Evolutionary conservation across 2,888 invertebrate genomes (phyloP).

Genomic region (Tuberolachnus salignus): DNA sequence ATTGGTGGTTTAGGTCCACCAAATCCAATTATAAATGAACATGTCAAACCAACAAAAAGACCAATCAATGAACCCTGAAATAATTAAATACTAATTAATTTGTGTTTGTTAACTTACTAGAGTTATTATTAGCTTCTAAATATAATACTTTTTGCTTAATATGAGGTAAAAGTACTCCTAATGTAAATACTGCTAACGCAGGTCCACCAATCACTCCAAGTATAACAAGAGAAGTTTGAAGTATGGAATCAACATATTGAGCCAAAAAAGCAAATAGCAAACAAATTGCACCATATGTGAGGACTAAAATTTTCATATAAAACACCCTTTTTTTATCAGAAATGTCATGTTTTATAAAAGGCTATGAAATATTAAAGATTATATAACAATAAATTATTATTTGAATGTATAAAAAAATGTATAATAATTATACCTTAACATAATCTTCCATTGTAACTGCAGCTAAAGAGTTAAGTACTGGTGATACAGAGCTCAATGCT

Average conservation of each 20-base stretch:
- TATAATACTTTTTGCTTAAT: conserved; percentile 69
- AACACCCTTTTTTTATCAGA: conserved; percentile 62
- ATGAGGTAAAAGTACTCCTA: conserved; percentile 79
- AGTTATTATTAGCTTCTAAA: background rate
- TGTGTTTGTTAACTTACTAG: background rate
- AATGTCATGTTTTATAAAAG: conserved; percentile 62
- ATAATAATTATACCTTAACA: conserved; percentile 65
- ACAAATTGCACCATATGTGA: conserved; percentile 76
- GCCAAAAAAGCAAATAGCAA: conserved; percentile 83
- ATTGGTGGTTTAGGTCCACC: conserved; percentile 75
- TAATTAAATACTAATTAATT: conserved; percentile 5
- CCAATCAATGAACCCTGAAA: conserved; percentile 74
- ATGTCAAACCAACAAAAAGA: conserved; percentile 69
- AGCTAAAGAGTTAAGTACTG: conserved; percentile 86
- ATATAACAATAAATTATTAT: conserved; percentile 3
- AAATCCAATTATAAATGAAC: conserved; percentile 84
- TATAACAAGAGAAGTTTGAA: conserved; percentile 85
- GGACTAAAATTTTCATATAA: conserved; percentile 62
- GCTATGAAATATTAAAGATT: conserved; percentile 59
- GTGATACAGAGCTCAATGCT: conserved; percentile 77
- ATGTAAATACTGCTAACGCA: conserved; percentile 80
- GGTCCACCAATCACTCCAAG: conserved; percentile 90
- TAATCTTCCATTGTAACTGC: conserved; percentile 91
- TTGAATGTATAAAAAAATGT: background rate
- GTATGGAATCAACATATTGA: conserved; percentile 80